Evolutionary conservation across 2,113 vertebrate species (phyloP), one percentile per base, ranked within the genome.

Genomic region (Dromiciops gliroides): DNA sequence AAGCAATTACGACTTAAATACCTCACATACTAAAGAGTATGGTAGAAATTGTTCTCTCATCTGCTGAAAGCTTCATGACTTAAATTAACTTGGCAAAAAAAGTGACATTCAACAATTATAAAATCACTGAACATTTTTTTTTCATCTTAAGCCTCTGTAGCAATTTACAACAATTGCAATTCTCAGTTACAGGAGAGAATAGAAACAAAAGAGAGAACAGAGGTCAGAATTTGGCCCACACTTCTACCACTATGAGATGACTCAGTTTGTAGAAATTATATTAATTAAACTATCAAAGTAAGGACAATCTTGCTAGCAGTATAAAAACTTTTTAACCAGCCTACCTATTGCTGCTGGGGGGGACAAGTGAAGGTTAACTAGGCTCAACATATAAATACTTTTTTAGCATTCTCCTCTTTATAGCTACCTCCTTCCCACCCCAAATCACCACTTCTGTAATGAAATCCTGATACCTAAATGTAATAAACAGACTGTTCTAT

Each of bases 241-340:
- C 48, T 94, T 90, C 52, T 8, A 92, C 89, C 88, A 37, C 49
- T 94, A 89, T 0, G 19, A 44, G 89, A 51, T 96, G 97, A 97
- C 89, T 96, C 95, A 96, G 94, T 50, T 91, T 48, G 48, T 95
- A 56, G 52, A 92, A 95, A 96, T 90, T 2, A 11, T 0, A 47
- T n/a, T 75, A 75, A 75, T 75, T 75, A 75, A 75, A 75, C 47
- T 96, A 96, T 97, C 96, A 96, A 97, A 97, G 91, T 94, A 96
- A 97, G 24, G 97, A 92, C 51, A 52, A 22, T 91, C 51, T 92
- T 51, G 26, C 28, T 28, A 56, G 91, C 48, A 67, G 22, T 37
- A 51, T 19, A 48, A 52, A 52, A 37, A 48, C 49, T 49, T 92
- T 19, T 48, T 51, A 90, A 83, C 49, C 56, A 50, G 75, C 26